Evolutionary conservation across 2,888 invertebrate genomes (phyloP).

Genomic region (Phortica okadai): DNA sequence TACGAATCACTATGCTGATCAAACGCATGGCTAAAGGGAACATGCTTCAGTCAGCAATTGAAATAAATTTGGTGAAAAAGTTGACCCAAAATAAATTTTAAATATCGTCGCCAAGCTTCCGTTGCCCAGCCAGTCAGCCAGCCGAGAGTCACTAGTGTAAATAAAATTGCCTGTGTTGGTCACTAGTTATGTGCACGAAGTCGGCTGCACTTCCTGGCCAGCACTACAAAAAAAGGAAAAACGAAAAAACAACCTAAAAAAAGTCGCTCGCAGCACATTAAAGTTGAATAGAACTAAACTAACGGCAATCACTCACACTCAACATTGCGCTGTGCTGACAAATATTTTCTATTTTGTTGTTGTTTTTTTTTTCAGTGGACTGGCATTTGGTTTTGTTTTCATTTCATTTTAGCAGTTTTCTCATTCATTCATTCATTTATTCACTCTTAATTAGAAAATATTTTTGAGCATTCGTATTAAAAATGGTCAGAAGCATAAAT

Average conservation of each 20-base stretch:
- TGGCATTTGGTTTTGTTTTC: background rate
- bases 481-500: background rate
- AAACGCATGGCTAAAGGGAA: too few relatives aligned
- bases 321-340: background rate
- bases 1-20: too few relatives aligned
- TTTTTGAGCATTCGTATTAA: background rate
- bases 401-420: background rate
- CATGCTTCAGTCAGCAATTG: background rate
- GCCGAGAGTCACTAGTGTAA: background rate
- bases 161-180: background rate
- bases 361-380: background rate
- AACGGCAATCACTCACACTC: background rate
- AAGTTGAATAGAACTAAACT: background rate
- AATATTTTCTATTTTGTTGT: background rate
- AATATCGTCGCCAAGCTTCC: background rate
- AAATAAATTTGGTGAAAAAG: background rate
- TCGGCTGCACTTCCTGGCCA: background rate
- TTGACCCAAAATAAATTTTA: conserved; percentile 4
- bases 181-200: background rate
- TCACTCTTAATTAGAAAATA: conserved; percentile 12
- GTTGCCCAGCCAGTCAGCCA: background rate
- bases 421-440: background rate
- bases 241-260: background rate
- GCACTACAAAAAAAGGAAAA: too few relatives aligned
- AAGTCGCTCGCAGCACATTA: background rate